These are phyloP conservation scores for Kryptolebias ocellatus DNA, from an alignment of 2,797 vertebrate species.

Conservation along the genomic window DNA sequence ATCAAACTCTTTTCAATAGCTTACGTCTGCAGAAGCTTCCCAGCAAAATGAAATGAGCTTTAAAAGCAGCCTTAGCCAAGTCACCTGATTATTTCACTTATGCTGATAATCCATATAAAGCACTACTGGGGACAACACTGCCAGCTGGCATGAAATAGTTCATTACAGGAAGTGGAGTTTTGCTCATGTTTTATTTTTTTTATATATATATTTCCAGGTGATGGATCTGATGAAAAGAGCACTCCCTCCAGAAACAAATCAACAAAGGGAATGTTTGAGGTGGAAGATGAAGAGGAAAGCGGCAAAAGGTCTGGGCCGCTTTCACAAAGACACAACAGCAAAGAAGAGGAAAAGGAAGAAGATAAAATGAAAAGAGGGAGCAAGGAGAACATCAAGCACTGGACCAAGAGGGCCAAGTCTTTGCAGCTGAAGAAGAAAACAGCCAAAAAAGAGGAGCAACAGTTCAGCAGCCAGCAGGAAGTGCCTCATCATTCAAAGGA, in stretches of 20 bases:
- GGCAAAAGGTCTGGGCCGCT: conserved; percentile 38
- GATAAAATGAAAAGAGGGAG: conserved; percentile 72
- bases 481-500: conserved; percentile 84
- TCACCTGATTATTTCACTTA: conserved; percentile 37
- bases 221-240: conserved; percentile 38
- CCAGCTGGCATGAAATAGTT: conserved; percentile 69
- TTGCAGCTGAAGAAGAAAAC: conserved; percentile 54
- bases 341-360: conserved; percentile 58
- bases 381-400: conserved; percentile 75
- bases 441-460: conserved; percentile 47
- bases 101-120: conserved; percentile 53
- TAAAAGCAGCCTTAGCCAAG: conserved; percentile 42
- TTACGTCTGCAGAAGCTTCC: neutral
- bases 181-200: conserved; percentile 45
- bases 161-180: conserved; percentile 60
- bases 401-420: conserved; percentile 84
- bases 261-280: conserved; percentile 57
- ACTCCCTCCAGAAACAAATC: conserved; percentile 58
- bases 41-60: conserved; percentile 19
- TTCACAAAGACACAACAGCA: conserved; percentile 32
- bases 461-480: conserved; percentile 57
- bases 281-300: conserved; percentile 54
- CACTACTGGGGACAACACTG: conserved; percentile 32
- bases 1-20: neutral
- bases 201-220: conserved; percentile 40